Percentiles rank a stretch among this genome's conserved stretches.
phyloP scores from a whole-genome alignment of 2,888 invertebrate species.

The Seira ritae region DNA sequence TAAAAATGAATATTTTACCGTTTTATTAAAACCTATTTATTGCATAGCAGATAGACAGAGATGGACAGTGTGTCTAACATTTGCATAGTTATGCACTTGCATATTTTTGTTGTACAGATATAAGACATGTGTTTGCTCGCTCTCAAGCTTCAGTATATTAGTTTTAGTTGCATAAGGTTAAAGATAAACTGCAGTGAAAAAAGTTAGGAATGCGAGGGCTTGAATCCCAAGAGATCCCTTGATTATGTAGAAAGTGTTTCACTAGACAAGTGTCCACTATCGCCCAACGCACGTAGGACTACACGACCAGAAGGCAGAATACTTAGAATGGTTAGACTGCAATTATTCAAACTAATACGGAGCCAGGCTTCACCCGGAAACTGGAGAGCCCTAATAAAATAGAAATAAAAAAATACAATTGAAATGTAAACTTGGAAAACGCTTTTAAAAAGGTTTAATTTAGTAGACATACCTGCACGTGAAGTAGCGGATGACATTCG shows the following conservation, averaged over 20 bases:
- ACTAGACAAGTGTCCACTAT: slow-evolving; percentile 92
- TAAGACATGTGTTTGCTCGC: too few species aligned
- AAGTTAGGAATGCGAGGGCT: not conserved
- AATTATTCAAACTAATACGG: slow-evolving; percentile 92
- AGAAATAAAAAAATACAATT: not conserved
- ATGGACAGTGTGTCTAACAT: too few species aligned
- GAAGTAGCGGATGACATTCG: slow-evolving; percentile 97
- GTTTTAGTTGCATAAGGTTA: too few species aligned
- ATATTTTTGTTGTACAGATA: too few species aligned
- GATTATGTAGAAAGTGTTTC: slow-evolving; percentile 74
- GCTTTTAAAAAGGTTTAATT: not conserved
- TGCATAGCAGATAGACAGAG: too few species aligned
- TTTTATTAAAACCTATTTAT: too few species aligned
- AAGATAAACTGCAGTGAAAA: not conserved
- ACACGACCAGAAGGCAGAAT: slow-evolving; percentile 81
- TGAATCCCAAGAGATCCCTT: not conserved
- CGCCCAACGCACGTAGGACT: slow-evolving; percentile 87
- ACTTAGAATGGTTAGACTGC: slow-evolving; percentile 93
- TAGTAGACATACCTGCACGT: slow-evolving; percentile 86
- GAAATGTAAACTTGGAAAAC: not conserved
- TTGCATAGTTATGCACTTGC: too few species aligned
- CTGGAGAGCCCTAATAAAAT: slow-evolving; percentile 87
- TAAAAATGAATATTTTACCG: too few species aligned
- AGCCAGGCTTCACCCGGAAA: slow-evolving; percentile 98
- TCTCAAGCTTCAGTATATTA: too few species aligned